phyloP scores from a whole-genome alignment of 2,113 vertebrate genomes.

The Trogon melanurus region DNA sequence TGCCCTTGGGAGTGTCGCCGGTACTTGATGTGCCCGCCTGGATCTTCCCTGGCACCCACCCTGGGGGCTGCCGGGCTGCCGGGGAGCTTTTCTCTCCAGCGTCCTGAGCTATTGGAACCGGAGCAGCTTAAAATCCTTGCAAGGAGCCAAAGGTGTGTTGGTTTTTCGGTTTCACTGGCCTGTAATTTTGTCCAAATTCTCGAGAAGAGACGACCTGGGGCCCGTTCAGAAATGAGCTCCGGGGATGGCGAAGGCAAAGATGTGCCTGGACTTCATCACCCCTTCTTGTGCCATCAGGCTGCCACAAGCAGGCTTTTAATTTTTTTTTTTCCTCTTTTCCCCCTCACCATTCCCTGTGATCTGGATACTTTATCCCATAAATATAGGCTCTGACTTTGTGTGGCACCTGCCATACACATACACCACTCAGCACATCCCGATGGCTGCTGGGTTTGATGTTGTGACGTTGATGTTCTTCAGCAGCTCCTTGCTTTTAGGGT shows the following conservation, averaged over 20 bases:
- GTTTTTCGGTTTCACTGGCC: too few species aligned
- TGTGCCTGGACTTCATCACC: rapidly evolving
- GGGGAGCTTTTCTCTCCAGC: too few species aligned
- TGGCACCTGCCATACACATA: not conserved
- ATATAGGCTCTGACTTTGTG: rapidly evolving
- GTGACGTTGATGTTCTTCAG: too few species aligned
- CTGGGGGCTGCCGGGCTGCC: too few species aligned
- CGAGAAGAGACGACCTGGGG: rapidly evolving
- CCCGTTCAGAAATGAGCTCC: rapidly evolving
- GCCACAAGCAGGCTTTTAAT: rapidly evolving
- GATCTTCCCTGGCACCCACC: rapidly evolving
- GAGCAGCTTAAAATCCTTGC: not conserved
- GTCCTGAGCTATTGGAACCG: not conserved
- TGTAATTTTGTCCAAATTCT: rapidly evolving
- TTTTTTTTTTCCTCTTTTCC: too few species aligned
- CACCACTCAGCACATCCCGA: rapidly evolving
- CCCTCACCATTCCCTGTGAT: rapidly evolving
- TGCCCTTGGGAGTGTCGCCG: not conserved
- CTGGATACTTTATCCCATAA: not conserved
- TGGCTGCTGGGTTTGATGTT: rapidly evolving
- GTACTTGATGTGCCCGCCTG: rapidly evolving
- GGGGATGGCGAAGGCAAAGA: not conserved
- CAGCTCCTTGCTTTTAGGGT: not conserved
- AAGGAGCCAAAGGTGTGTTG: rapidly evolving
- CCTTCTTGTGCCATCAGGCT: rapidly evolving